These are phyloP conservation scores for Heptranchias perlo DNA, from an alignment of 2,113 vertebrate species.

Conservation along the genomic window DNA sequence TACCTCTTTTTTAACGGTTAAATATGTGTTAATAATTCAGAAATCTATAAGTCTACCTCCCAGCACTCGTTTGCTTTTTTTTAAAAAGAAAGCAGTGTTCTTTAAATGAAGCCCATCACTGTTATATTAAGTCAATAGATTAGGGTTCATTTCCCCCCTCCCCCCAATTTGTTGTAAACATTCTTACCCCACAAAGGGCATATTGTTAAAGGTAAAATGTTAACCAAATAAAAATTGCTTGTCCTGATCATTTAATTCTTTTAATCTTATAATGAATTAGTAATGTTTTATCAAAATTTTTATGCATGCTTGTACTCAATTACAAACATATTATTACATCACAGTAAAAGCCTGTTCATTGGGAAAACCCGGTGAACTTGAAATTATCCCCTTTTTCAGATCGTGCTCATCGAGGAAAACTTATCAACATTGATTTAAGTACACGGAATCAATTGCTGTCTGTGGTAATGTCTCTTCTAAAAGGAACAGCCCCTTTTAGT, in stretches of 20 bases:
- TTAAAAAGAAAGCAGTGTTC: slow-evolving; percentile 52
- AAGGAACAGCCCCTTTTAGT: not conserved
- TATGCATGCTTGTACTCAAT: too few species aligned
- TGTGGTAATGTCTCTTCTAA: too few species aligned
- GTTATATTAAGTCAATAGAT: slow-evolving; percentile 56
- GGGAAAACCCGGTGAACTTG: not conserved
- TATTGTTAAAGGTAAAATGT: not conserved
- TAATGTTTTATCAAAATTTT: not conserved
- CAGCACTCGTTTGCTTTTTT: slow-evolving; percentile 61
- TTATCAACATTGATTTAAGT: not conserved
- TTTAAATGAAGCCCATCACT: slow-evolving; percentile 55
- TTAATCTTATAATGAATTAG: not conserved
- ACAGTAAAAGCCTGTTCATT: not conserved
- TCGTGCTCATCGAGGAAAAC: not conserved
- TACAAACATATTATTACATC: not conserved
- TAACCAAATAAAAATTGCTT: not conserved
- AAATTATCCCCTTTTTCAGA: not conserved
- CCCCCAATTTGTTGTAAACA: not conserved
- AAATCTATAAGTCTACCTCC: slow-evolving; percentile 63
- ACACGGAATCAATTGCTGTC: not conserved
- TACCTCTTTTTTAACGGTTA: slow-evolving; percentile 80
- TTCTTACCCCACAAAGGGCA: not conserved
- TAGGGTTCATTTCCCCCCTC: slow-evolving; percentile 45
- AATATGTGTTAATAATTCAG: slow-evolving; percentile 90
- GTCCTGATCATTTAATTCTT: too few species aligned